Evolutionary conservation across 2,888 invertebrate genomes (phyloP).

Genomic region (Heliconius ismenius): DNA sequence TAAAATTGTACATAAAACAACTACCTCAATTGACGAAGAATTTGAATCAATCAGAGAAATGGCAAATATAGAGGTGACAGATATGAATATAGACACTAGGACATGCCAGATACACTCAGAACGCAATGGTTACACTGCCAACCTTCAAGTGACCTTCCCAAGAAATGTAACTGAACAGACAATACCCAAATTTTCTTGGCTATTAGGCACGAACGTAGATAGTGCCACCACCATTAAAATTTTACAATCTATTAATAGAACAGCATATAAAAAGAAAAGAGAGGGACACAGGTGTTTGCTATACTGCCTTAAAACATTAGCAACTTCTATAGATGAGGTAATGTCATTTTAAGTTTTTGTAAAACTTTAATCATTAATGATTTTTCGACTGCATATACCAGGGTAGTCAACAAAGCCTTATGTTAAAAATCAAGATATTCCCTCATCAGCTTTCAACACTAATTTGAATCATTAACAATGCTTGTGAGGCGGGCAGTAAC

Average conservation of each 20-base stretch:
- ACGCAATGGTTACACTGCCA: conserved; percentile 78
- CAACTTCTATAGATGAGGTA: conserved; percentile 78
- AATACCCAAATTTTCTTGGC: conserved; percentile 78
- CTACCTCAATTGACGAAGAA: conserved; percentile 74
- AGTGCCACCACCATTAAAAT: conserved; percentile 87
- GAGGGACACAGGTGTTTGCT: conserved; percentile 93
- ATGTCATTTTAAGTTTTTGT: background rate
- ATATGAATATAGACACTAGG: conserved; percentile 83
- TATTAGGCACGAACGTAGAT: conserved; percentile 83
- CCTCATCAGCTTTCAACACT: no score
- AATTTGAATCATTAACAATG: no score
- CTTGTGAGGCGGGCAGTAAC: no score
- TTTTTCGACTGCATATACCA: no score
- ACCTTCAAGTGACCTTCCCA: conserved; percentile 83
- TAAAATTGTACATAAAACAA: conserved; percentile 55
- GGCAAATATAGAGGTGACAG: conserved; percentile 78
- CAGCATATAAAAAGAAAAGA: conserved; percentile 90
- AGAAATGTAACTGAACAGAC: conserved; percentile 72
- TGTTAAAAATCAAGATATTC: no score
- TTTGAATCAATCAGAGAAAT: conserved; percentile 78
- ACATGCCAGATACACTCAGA: conserved; percentile 83
- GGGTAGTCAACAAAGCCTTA: no score
- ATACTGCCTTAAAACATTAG: conserved; percentile 86
- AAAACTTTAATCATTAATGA: no score
- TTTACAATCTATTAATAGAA: conserved; percentile 89